These are phyloP conservation scores for Urocitellus parryii DNA, from an alignment of 2,113 vertebrate species.

Conservation along the genomic window DNA sequence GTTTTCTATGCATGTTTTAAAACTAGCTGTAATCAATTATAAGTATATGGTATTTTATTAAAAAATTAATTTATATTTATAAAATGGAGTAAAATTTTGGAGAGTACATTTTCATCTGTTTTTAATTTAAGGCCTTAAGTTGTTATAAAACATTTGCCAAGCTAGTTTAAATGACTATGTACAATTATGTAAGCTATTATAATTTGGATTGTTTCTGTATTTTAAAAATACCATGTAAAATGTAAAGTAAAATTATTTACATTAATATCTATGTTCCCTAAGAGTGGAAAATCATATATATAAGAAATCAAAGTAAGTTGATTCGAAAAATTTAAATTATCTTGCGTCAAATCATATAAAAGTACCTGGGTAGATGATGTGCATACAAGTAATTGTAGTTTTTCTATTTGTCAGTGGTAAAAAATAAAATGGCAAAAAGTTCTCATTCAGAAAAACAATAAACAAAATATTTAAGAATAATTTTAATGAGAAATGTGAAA, in stretches of 20 bases:
- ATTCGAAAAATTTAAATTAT: conserved; percentile 41
- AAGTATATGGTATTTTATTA: background rate
- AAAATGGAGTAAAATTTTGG: conserved; percentile 22
- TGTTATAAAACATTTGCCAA: background rate
- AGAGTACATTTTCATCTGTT: background rate
- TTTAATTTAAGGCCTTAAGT: background rate
- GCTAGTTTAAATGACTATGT: background rate
- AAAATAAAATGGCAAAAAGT: conserved; percentile 41
- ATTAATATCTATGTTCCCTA: background rate
- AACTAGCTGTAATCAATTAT: conserved; percentile 9
- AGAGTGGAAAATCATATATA: background rate
- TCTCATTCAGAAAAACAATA: conserved; percentile 14
- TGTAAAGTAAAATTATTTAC: background rate
- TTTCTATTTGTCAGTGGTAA: conserved; percentile 39
- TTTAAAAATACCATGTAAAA: background rate
- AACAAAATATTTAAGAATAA: conserved; percentile 20
- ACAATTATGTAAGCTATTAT: background rate
- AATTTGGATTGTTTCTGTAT: conserved; percentile 27
- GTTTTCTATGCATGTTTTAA: background rate
- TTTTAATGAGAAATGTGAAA: conserved; percentile 29
- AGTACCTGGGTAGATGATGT: background rate
- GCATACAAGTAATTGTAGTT: background rate
- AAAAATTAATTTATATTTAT: conserved; percentile 20
- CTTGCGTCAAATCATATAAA: background rate
- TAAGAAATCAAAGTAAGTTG: background rate